Evolutionary conservation across 2,113 vertebrate genomes (phyloP).

Genomic region (Sphaerodactylus townsendi): DNA sequence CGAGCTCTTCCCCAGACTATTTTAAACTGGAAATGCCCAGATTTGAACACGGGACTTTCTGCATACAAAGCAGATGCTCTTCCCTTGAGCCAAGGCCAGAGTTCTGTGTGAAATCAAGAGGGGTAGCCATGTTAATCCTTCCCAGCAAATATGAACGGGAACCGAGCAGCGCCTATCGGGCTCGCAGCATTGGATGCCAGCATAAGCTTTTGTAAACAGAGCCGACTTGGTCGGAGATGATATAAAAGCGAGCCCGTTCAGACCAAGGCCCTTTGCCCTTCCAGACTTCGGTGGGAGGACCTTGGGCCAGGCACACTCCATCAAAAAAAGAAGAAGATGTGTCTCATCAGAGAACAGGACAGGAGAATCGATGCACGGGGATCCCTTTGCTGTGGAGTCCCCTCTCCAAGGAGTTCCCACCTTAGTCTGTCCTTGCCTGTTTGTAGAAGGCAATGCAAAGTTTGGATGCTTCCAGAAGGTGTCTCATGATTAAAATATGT

Average conservation of each 20-base stretch:
- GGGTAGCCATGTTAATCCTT: too few species aligned
- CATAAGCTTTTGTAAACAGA: too few species aligned
- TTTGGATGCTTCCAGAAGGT: neutral
- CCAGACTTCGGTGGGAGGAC: neutral
- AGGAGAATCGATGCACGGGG: neutral
- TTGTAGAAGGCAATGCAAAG: neutral
- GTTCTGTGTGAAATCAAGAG: neutral
- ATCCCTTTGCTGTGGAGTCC: neutral
- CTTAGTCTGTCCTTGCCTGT: neutral
- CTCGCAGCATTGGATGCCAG: too few species aligned
- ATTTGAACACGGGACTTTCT: too few species aligned
- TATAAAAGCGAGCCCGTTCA: too few species aligned
- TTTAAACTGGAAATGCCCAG: neutral
- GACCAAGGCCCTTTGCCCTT: neutral
- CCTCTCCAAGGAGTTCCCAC: too few species aligned
- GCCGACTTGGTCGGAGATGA: too few species aligned
- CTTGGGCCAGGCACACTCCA: neutral
- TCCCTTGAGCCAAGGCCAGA: neutral
- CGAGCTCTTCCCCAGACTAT: neutral
- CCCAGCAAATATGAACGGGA: too few species aligned
- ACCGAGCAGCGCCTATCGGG: too few species aligned
- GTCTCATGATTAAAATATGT: neutral
- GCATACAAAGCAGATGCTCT: neutral
- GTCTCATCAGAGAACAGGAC: neutral
- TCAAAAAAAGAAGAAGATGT: neutral